phyloP scores from a whole-genome alignment of 1,140 invertebrate genomes.

The Matsumurasca onukii region DNA sequence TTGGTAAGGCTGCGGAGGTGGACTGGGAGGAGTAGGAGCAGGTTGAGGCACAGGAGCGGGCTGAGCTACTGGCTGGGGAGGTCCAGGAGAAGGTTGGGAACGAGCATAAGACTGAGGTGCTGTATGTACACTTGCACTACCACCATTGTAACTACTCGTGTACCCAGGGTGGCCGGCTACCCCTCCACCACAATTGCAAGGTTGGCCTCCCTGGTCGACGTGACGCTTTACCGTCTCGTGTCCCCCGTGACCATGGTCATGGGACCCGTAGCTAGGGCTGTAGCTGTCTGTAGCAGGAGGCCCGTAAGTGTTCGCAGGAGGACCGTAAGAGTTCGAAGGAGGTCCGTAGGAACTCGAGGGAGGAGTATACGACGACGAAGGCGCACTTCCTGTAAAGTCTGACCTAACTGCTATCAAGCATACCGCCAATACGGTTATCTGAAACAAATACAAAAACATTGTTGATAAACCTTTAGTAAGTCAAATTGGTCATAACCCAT shows the following conservation, averaged over 20 bases:
- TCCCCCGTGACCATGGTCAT: neutral
- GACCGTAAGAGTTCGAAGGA: neutral
- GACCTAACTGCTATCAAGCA: neutral
- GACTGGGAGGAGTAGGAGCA: neutral
- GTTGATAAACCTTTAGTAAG: no score
- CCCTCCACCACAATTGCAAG: neutral
- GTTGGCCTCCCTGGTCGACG: neutral
- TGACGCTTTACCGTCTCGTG: slow-evolving; percentile 16
- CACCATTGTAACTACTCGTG: slow-evolving; percentile 10
- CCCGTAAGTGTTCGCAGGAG: neutral
- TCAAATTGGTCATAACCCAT: no score
- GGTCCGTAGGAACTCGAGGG: neutral
- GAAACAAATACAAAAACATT: slow-evolving; percentile 3
- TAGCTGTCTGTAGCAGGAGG: neutral
- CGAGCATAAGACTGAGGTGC: neutral
- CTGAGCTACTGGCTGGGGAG: neutral
- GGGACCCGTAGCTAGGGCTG: neutral
- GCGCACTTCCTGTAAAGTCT: neutral
- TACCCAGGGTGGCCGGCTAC: neutral
- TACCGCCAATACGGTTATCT: neutral
- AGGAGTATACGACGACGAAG: neutral
- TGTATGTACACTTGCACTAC: slow-evolving; percentile 10
- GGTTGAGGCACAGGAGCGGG: neutral
- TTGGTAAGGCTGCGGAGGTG: neutral
- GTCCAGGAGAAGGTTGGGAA: neutral